These are phyloP conservation scores for Phengaris alcon DNA, from an alignment of 2,888 invertebrate genomes.

Conservation along the genomic window DNA sequence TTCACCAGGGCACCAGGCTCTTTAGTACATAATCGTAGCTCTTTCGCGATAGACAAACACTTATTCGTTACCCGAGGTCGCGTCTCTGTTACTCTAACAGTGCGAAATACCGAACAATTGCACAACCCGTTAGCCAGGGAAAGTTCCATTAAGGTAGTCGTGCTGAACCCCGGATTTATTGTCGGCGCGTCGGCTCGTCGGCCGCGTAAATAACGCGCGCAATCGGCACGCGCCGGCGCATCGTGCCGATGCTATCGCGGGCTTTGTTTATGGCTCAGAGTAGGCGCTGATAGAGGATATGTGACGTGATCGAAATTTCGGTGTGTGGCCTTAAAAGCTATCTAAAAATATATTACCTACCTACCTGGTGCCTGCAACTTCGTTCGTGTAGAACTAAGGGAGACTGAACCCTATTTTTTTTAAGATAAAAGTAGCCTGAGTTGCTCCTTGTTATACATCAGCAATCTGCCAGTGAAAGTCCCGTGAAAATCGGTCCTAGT, in stretches of 20 bases:
- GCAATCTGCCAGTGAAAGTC: no score
- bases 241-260: constrained; percentile 63
- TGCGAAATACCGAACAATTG: constrained; percentile 1
- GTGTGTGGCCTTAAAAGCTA: no score
- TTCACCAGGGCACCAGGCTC: no score
- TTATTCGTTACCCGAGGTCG: background rate
- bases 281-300: constrained; percentile 22
- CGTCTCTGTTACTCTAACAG: background rate
- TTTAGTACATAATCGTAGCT: no score
- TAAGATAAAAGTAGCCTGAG: no score
- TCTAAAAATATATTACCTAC: no score
- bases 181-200: constrained; percentile 53
- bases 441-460: no score
- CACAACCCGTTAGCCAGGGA: constrained; percentile 22
- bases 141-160: constrained; percentile 31
- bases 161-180: constrained; percentile 39
- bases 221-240: constrained; percentile 47
- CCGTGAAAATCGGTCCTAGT: no score
- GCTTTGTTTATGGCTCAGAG: constrained; percentile 46
- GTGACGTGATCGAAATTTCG: background rate
- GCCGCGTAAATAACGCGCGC: constrained; percentile 48
- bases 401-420: no score
- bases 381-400: no score
- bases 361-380: no score
- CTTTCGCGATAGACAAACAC: no score